A percentile compares a stretch with the other conserved stretches of the same genome.
Evolutionary conservation across 2,797 vertebrate species (phyloP).

Genomic region (Falco naumanni): DNA sequence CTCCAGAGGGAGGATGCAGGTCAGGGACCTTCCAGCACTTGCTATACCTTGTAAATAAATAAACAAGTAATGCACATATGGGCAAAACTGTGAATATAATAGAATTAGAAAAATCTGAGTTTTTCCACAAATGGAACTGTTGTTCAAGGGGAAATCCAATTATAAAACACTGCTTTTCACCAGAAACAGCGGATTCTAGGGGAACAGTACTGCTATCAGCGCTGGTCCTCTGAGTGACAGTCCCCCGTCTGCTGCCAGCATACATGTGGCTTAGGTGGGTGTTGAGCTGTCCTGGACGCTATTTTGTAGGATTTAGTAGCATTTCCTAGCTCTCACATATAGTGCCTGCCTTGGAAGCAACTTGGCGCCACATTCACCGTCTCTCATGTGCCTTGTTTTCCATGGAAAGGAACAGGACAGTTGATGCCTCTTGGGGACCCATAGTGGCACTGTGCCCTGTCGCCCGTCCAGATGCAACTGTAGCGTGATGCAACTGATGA

Average conservation of each 20-base stretch:
- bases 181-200: not conserved
- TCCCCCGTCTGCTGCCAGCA: not conserved
- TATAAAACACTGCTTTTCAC: not conserved
- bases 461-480: not conserved
- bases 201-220: not conserved
- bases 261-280: not conserved
- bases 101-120: not conserved
- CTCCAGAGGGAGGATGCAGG: not conserved
- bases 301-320: not conserved
- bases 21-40: not conserved
- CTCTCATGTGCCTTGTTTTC: not conserved
- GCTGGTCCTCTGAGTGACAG: not conserved
- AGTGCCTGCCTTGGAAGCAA: not conserved
- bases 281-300: not conserved
- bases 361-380: not conserved
- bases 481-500: not conserved
- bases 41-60: slow-evolving; percentile 16
- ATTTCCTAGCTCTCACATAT: not conserved
- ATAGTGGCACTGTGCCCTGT: accelerated
- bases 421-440: not conserved
- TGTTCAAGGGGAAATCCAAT: not conserved
- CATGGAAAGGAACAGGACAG: accelerated
- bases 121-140: not conserved
- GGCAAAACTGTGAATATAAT: not conserved
- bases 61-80: not conserved